phyloP scores from a whole-genome alignment of 2,113 vertebrate species.

The Rhynchopsitta pachyrhyncha region DNA sequence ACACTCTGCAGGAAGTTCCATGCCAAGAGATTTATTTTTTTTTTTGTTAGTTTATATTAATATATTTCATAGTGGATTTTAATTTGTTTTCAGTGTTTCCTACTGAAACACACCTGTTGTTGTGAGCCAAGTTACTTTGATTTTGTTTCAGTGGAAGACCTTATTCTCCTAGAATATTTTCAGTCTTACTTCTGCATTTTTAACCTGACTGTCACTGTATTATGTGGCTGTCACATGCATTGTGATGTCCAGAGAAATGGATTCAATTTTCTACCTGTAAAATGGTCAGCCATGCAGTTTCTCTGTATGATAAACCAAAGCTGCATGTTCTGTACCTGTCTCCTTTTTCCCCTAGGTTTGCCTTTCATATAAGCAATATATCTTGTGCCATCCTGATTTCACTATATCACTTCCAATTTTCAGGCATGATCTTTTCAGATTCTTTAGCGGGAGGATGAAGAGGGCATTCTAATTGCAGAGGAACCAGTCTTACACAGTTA shows the following conservation, averaged over 20 bases:
- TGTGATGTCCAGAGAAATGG: not conserved
- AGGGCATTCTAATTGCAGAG: slow-evolving; percentile 16
- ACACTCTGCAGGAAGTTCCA: slow-evolving; percentile 42
- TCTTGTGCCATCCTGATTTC: not conserved
- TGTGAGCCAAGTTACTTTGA: not conserved
- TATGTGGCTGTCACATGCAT: slow-evolving; percentile 10
- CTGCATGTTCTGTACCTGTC: not conserved
- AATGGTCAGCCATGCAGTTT: slow-evolving; percentile 23
- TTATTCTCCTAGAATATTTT: slow-evolving; percentile 19
- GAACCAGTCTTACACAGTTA: slow-evolving; percentile 59
- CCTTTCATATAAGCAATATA: slow-evolving; percentile 10
- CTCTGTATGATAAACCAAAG: slow-evolving; percentile 14
- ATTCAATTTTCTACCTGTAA: slow-evolving; percentile 1
- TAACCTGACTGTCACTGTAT: not conserved
- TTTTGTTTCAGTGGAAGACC: not conserved
- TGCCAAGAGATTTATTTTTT: slow-evolving; percentile 16
- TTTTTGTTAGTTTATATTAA: slow-evolving; percentile 55
- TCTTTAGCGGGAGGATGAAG: not conserved
- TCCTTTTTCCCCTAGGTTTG: slow-evolving; percentile 3
- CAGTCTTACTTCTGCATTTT: not conserved
- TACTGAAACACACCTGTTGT: not conserved
- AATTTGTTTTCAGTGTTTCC: slow-evolving; percentile 14
- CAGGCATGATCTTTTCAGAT: slow-evolving; percentile 33
- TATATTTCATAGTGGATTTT: slow-evolving; percentile 39
- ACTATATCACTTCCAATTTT: slow-evolving; percentile 33